Evolutionary conservation across 2,888 invertebrate genomes (phyloP), one percentile per base, ranked within the genome.

Genomic region (Zhuqinia jingwanae): DNA sequence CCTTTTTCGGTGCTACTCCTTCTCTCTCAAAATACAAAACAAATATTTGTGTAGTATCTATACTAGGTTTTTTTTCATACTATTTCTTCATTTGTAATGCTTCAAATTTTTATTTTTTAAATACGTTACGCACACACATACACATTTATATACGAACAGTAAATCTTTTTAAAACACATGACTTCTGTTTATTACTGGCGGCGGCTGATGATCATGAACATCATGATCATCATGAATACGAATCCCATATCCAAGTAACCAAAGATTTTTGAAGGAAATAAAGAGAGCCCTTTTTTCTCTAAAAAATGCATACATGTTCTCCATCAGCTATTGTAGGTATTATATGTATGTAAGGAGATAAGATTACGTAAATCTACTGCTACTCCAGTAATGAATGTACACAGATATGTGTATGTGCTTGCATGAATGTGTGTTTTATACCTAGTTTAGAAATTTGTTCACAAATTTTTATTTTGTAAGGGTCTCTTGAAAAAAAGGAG

Each of bases 141-240:
- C 36, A 36, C 36, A 36, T 36, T 36, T 36, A 76, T 76, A 30
- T 76, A 76, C 36, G 20, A 36, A 76, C 76, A 78, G 78, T 78
- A 78, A 78, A 78, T 78, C 78, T 63, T 63, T 47, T 65, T 78
- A 20, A 60, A 84, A 53, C 84, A 36, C 60, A 79, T 63, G 85
- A 79, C 79, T 85, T 76, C 77, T 84, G 77, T 84, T 84, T 85
- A 78, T 85, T 42, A 68, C 78, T 85, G 85, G 78, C 70, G 85
- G 70, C 78, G 56, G 60, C 85, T 56, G 73, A 42, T 45, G 60
- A 30, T n/a, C n/a, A n/a, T n/a, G n/a, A n/a, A n/a, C n/a, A n/a
- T n/a, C n/a, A n/a, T n/a, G n/a, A n/a, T n/a, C n/a, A n/a, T n/a
- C n/a, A n/a, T n/a, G n/a, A n/a, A n/a, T n/a, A n/a, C n/a, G n/a